Evolutionary conservation across 2,888 invertebrate species (phyloP), one percentile per base, ranked within the genome.

Genomic region (Sarcophaga variegata): DNA sequence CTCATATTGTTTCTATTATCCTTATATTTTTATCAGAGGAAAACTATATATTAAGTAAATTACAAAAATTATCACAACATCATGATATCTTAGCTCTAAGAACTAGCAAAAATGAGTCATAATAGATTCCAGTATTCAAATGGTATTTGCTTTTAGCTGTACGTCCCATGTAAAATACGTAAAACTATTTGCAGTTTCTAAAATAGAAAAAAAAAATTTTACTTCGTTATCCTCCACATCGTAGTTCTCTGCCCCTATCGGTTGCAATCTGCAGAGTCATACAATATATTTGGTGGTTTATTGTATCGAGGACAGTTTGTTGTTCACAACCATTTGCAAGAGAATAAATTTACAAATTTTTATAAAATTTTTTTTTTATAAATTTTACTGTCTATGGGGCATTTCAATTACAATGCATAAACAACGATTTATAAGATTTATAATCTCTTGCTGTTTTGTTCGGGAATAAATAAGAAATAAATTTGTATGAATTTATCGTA

Each of bases 251-350:
- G 64, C 27, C 63, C 60, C 80, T 70, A 88, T 45, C 87, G 93
- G 92, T 92, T 93, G 90, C 91, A 93, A 88, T 93, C 93, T 89
- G 88, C 90, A 77, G 93, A 93, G 89, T 90, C 92, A 3, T 90
- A 91, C 89, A 93, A 93, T 87, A 92, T 92, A 90, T 93, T 93
- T 88, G 92, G 93, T 89, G 93, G 93, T 66, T 90, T 91, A 71
- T 90, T 90, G 70, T 93, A 93, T 89, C 90, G 89, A 64, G 93
- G 90, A 66, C 90, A 91, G 88, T 89, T 93, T 83, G 91, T 93
- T 80, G 88, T 93, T 72, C 92, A 92, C 85, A 93, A 93, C 91
- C 93, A 93, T 89, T 89, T 93, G 74, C 93, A 93, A 91, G 88
- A 90, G 81, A 93, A 93, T 88, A 93, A 93, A 89, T 90, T 90